Evolutionary conservation across 2,797 vertebrate species (phyloP), one percentile per base, ranked within the genome.

Genomic region (Dermochelys coriacea): DNA sequence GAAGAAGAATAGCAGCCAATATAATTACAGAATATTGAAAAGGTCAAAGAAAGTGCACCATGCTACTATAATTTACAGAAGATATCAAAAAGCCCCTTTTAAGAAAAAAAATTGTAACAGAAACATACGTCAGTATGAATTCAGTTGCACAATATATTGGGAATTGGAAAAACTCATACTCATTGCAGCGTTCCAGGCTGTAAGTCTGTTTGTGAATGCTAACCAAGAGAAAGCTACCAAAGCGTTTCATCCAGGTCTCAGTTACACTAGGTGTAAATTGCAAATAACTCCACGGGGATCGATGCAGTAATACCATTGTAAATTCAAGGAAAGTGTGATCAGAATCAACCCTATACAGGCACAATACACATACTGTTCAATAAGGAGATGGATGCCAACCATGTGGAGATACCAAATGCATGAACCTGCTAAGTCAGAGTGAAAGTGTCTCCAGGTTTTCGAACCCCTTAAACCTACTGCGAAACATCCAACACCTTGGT

Each of bases 21-120:
- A 97, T 98, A 97, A 98, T 98, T 97, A 98, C 84, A 97, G 96
- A 98, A 98, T 97, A 96, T 94, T 98, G 98, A 97, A 98, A 98
- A 98, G 98, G 97, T 98, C 97, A 98, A 97, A 96, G 78, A 81
- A 71, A 97, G 95, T 96, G 90, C 94, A 94, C 80, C 92, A 85
- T 91, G 93, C 90, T 78, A 45, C 79, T 71, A 41, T 90, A 88
- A 95, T 93, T 81, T 95, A 96, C 79, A 94, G 97, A 97, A 97
- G 95, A 50, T 96, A 90, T 95, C 84, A 97, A 95, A 78, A 93
- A 78, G 55, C 21, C 10, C 34, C 34, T 82, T 59, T 51, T 52
- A 74, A 77, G 4, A 5, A 45, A 80, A 34, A 31, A 74, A 47
- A 4, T 18, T 7, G 54, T 34, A 64, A 82, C 5, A 81, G 74